Base-by-base conservation (phyloP, 2,888 invertebrate genomes). In the Chesias legatella region DNA sequence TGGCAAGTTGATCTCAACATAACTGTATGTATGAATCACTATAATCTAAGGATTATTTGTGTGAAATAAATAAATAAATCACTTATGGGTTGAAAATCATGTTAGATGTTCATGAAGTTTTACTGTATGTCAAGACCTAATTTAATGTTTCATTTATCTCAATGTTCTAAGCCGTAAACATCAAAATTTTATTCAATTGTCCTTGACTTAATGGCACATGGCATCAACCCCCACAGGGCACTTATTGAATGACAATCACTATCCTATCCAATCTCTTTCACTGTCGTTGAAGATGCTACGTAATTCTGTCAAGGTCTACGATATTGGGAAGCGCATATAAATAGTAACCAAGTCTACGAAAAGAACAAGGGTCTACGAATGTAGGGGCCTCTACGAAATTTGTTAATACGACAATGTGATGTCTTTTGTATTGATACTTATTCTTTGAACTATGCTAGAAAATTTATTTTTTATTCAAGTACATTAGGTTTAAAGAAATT, bases 371-470 rank as follows among this genome's bases (percentile, higher is more conserved):
- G 27, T 30, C 8, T 10, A 23, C 26, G 27, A 17, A 17, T 3
- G 21, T 31, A 7, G 25, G 29, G 24, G 32, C 9, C 22, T 25
- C 26, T 33, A 29, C 26, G 36, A n/a, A 22, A 22, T 22, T 4
- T 29, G 29, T 43, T 29, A 33, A 31, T 11, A 28, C n/a, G 34
- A 27, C 34, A 23, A 32, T 43, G 42, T 40, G 24, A 43, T n/a
- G 22, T 45, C 44, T 43, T 38, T 35, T 35, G 8, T 27, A 27
- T 29, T 26, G 8, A 9, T 31, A 17, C 21, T 27, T 26, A 25
- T 20, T 24, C 9, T 9, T 10, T 1, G 24, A 8, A 8, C 37
- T 10, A 6, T 8, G 6, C 6, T 10, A 2, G 9, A 11, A 23
- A 22, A 11, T 32, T 1, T 22, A 23, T 5, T 10, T 23, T 27